Evolutionary conservation across 2,113 vertebrate species (phyloP), one percentile per base, ranked within the genome.

Genomic region (Vombatus ursinus): DNA sequence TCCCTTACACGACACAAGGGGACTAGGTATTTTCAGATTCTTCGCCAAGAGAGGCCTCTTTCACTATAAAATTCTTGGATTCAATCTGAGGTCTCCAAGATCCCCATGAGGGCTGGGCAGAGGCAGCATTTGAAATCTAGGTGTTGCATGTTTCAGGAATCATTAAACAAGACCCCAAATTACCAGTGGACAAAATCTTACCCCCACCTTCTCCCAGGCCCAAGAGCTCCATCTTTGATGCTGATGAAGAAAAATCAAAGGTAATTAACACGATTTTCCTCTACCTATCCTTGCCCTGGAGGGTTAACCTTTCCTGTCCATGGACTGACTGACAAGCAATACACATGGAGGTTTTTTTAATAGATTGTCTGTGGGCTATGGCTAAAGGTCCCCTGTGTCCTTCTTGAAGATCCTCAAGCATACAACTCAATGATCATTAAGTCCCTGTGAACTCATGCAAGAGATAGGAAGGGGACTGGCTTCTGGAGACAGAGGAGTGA

Each of bases 221-320:
- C 89, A 98, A 98, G 91, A 98, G 98, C 48, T 99, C 99, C 24
- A 98, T 99, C 95, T 99, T 99, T 97, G 99, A 99, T 97, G 98
- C 92, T 22, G 99, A 99, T 94, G 99, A 99, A 96, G 99, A 99
- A 77, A 99, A 99, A 96, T 99, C 99, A n/a, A 99, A 99, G 98
- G 99, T 99, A 97, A 98, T 92, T 23, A 68, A 28, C 5, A 2
- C 49, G 9, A 12, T 90, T 44, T 53, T 94, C 10, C 3, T 31
- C 44, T 89, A 14, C 50, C 11, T 25, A 50, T 57, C 28, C 6
- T 68, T 47, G 53, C 50, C 50, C 14, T 68, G 11, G 8, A 89
- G 92, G 2, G 1, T 48, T 84, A 92, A 37, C 28, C 14, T 53
- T 28, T 50, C 19, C 48, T 77, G 14, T 90, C 50, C 50, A 12